Evolutionary conservation across 2,888 invertebrate genomes (phyloP), one percentile per base, ranked within the genome.

Genomic region (Arge pagana): DNA sequence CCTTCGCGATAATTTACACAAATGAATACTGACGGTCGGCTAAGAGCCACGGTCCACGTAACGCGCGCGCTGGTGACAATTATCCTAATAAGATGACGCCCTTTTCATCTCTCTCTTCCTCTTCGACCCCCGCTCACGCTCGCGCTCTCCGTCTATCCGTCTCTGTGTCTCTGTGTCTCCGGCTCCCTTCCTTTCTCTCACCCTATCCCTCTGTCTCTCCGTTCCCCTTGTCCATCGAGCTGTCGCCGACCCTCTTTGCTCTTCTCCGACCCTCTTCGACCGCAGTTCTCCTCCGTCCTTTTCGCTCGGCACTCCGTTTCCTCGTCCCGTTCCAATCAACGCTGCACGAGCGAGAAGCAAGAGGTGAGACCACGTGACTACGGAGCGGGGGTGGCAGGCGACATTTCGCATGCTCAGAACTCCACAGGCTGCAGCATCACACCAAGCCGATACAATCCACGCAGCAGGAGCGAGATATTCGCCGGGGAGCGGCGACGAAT

Each of bases 351-450:
- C 10, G 19, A 48, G 52, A 56, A 57, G 55, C 53, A 43, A 53
- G 52, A 41, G 53, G 31, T 54, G 50, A 49, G 50, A 65, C 73
- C 74, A 72, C 73, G 74, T 74, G 74, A 74, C 57, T 68, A 61
- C 2, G 62, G 67, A 67, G 72, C 73, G 72, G 73, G 73, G 74
- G 74, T 71, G 71, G 70, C 63, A 55, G 64, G 64, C 70, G 68
- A 70, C 74, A 72, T 70, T 73, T 73, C 73, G 73, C 74, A 73
- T 74, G 74, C 74, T 68, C 74, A 72, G 73, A 71, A 67, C 72
- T 68, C 71, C 59, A 68, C 73, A 67, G 70, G 70, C 71, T 67
- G 66, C 68, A 67, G 65, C 58, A 62, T 55, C 57, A 55, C 54
- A 55, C 43, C 54, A 52, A 37, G 43, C 58, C 56, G 56, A 50